Evolutionary conservation across 2,888 invertebrate species (phyloP).

Genomic region (Sminthurides aquaticus): DNA sequence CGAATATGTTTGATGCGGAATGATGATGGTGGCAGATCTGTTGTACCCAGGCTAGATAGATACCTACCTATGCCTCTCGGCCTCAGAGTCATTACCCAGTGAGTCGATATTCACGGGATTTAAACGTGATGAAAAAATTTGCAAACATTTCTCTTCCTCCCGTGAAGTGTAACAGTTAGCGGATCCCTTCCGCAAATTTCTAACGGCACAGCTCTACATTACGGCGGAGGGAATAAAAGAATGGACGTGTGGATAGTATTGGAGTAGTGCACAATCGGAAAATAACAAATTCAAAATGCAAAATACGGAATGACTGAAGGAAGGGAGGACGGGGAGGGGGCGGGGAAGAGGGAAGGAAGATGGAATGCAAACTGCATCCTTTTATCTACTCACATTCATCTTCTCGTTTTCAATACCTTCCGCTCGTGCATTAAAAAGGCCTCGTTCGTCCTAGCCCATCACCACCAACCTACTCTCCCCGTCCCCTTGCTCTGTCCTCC

Average conservation of each 20-base stretch:
- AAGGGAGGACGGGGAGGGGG: neutral
- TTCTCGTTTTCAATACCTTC: neutral
- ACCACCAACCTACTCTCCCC: neutral
- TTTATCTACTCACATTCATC: neutral
- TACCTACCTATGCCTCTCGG: neutral
- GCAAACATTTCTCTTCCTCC: neutral
- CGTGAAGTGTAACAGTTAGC: neutral
- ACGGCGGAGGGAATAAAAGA: too few species aligned
- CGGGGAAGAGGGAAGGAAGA: neutral
- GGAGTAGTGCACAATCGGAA: neutral
- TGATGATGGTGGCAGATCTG: too few species aligned
- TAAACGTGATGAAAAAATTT: neutral
- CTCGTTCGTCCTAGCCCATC: neutral
- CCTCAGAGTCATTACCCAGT: too few species aligned
- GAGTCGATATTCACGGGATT: neutral
- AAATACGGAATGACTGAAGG: neutral
- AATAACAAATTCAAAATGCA: neutral
- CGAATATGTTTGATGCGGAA: too few species aligned
- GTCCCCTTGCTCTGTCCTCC: neutral
- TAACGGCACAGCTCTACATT: neutral
- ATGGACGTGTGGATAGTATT: too few species aligned
- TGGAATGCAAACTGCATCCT: neutral
- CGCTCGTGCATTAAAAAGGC: neutral
- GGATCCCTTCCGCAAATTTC: neutral
- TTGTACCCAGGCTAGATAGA: neutral